phyloP scores from a whole-genome alignment of 2,888 invertebrate species.

The Boloria selene region DNA sequence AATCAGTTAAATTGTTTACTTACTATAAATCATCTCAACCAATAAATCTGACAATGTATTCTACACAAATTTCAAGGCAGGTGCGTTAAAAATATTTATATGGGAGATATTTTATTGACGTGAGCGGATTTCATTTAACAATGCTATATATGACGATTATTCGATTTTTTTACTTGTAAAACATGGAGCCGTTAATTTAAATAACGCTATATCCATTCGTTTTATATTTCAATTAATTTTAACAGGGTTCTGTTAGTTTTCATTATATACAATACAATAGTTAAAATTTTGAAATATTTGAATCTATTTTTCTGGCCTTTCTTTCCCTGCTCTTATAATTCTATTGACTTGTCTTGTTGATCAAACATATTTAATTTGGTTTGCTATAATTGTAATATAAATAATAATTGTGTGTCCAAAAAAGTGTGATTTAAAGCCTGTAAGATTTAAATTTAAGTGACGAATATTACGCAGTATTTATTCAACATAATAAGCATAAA shows the following conservation, averaged over 20 bases:
- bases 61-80: slow-evolving; percentile 34
- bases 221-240: slow-evolving; percentile 17
- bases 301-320: no score
- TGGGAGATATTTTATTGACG: slow-evolving; percentile 28
- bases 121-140: slow-evolving; percentile 3
- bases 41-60: slow-evolving; percentile 32
- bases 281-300: no score
- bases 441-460: no score
- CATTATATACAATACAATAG: slow-evolving; percentile 7
- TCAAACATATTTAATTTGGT: no score
- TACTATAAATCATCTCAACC: slow-evolving; percentile 30
- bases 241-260: slow-evolving; percentile 11
- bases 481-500: no score
- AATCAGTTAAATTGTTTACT: slow-evolving; percentile 31
- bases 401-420: no score
- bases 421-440: no score
- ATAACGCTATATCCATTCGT: slow-evolving; percentile 12
- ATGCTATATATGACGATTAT: no score
- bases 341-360: no score
- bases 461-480: no score
- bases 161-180: background rate
- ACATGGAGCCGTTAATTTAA: slow-evolving; percentile 7
- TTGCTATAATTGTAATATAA: no score
- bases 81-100: slow-evolving; percentile 39
- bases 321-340: no score